Evolutionary conservation across 2,888 invertebrate species (phyloP).

Genomic region (Pogonocherus hispidulus): DNA sequence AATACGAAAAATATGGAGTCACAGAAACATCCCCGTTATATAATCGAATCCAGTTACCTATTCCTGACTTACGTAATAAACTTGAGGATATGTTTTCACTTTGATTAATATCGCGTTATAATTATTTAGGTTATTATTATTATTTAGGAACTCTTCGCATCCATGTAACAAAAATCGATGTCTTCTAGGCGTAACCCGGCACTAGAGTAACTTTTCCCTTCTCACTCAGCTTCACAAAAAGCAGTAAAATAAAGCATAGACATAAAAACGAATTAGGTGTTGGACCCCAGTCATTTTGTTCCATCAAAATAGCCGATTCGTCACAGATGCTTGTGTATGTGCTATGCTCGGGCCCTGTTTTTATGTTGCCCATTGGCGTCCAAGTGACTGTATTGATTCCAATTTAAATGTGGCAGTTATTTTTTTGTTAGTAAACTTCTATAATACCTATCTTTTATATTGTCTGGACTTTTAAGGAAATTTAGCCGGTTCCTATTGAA

Average conservation of each 20-base stretch:
- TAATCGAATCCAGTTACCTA: no score
- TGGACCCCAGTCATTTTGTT: slow-evolving; percentile 9
- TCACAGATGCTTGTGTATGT: slow-evolving; percentile 12
- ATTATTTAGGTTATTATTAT: no score
- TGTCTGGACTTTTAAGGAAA: no score
- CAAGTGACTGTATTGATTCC: background rate
- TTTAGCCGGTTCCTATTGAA: no score
- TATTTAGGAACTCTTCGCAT: no score
- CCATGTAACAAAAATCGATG: no score
- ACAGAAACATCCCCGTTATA: no score
- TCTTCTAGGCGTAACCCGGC: background rate
- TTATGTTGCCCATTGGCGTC: slow-evolving; percentile 1
- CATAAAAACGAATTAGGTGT: slow-evolving; percentile 14
- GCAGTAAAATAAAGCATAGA: background rate
- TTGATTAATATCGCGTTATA: no score
- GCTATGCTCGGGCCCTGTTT: background rate
- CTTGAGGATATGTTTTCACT: no score
- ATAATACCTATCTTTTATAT: no score
- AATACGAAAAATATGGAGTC: no score
- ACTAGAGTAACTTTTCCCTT: background rate
- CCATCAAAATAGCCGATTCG: slow-evolving; percentile 21
- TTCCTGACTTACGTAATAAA: no score
- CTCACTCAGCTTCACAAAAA: background rate
- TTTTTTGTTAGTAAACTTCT: background rate
- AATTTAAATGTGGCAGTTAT: background rate